These are phyloP conservation scores for Cephus runcator DNA, from an alignment of 2,888 invertebrate species.

Conservation along the genomic window DNA sequence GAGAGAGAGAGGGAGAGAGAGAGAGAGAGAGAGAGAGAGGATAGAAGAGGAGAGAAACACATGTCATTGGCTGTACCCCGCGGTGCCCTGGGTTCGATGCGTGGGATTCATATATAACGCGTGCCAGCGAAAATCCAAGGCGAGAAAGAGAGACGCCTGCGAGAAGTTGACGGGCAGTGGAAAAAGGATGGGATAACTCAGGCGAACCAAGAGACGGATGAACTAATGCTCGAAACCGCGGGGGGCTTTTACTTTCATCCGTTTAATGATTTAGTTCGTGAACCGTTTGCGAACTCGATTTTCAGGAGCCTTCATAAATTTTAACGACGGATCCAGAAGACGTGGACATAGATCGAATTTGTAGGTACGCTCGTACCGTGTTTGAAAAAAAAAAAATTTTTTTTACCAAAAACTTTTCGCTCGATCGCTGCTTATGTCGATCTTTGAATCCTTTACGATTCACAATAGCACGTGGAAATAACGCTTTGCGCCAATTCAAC, in stretches of 20 bases:
- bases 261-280: constrained; percentile 60
- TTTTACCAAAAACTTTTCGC: background rate
- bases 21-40: background rate
- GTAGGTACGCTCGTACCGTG: background rate
- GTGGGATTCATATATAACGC: constrained; percentile 63
- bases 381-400: background rate
- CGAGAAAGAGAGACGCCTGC: background rate
- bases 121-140: constrained; percentile 41
- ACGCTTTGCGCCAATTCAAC: background rate
- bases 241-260: constrained; percentile 56
- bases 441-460: background rate
- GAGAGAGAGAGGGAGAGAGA: background rate
- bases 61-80: constrained; percentile 63
- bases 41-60: constrained; percentile 55
- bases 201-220: constrained; percentile 58
- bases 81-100: constrained; percentile 58
- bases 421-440: background rate
- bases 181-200: constrained; percentile 36
- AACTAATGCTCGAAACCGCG: constrained; percentile 60
- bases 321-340: background rate
- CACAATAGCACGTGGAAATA: background rate
- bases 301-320: constrained; percentile 44
- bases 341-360: constrained; percentile 1
- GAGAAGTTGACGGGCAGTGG: constrained; percentile 19
- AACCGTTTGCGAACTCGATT: constrained; percentile 45